Base-by-base conservation (phyloP, 2,113 vertebrate genomes). In the Thamnophis sirtalis region DNA sequence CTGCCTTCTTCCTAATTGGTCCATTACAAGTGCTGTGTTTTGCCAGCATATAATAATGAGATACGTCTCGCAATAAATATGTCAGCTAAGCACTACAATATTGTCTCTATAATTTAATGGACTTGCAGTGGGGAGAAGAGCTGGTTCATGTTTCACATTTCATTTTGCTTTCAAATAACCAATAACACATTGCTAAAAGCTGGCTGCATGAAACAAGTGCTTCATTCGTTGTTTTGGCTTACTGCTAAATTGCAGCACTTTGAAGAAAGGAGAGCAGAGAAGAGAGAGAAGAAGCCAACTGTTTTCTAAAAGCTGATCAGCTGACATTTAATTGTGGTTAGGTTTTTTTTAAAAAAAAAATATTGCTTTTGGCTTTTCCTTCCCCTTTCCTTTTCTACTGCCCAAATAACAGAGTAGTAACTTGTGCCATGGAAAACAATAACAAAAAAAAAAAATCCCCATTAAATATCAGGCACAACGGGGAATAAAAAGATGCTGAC, bases 401-500 rank as follows among this genome's bases (percentile, higher is more conserved):
- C 89, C 26, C 53, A 94, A 95, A 93, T 21, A 91, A 89, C 51
- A 38, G 80, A 92, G 92, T 85, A 54, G n/a, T 88, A 93, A 90
- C 88, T 84, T 63, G 92, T 94, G 94, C 94, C 90, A 90, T 89
- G 53, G 89, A 96, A 96, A 96, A 91, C 94, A 95, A 92, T 63
- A 94, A 84, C 49, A 96, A 96, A 96, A 94, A 94, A 94, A 94
- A 92, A 87, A 94, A 84, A 86, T 17, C 10, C 90, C 90, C 51
- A 13, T 92, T 92, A 87, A n/a, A 92, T 8, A 53, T 94, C 89
- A 93, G 91, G 93, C 93, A 87, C 91, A 91, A 91, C 95, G 91
- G 93, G 94, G 96, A 93, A 93, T 90, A 92, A 95, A 92, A 95
- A 96, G 95, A 91, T 7, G 96, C 96, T 97, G 96, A 97, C 92